phyloP scores from a whole-genome alignment of 2,113 vertebrate species.

The Archocentrus centrarchus region DNA sequence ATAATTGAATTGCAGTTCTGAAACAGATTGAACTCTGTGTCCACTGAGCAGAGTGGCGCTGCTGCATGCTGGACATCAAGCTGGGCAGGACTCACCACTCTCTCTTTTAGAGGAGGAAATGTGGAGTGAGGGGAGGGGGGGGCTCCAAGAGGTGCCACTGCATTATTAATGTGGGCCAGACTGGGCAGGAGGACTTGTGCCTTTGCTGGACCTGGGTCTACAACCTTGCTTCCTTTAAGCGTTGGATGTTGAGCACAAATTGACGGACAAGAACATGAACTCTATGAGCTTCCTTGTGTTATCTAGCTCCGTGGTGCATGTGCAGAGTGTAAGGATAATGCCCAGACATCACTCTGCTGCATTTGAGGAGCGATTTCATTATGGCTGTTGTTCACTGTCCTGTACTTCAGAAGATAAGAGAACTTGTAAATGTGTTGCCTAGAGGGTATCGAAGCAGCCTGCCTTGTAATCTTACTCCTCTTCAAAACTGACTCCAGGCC shows the following conservation, averaged over 20 bases:
- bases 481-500: conserved; percentile 47
- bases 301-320: neutral
- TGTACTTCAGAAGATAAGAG: conserved; percentile 25
- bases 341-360: conserved; percentile 16
- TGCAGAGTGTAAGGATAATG: conserved; percentile 14
- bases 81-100: conserved; percentile 77
- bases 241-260: conserved; percentile 46
- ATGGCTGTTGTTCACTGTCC: conserved; percentile 27
- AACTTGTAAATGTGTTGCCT: conserved; percentile 33
- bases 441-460: conserved; percentile 25
- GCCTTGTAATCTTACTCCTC: conserved; percentile 51
- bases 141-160: conserved; percentile 73
- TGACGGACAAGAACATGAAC: conserved; percentile 16
- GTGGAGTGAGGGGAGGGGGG: conserved; percentile 66
- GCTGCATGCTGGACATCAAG: conserved; percentile 73
- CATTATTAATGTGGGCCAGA: conserved; percentile 92
- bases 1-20: conserved; percentile 84
- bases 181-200: conserved; percentile 78
- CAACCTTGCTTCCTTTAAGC: conserved; percentile 68
- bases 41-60: conserved; percentile 69
- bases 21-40: conserved; percentile 85
- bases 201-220: conserved; percentile 70
- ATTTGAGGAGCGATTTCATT: conserved; percentile 35
- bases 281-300: conserved; percentile 22
- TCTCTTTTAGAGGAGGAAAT: conserved; percentile 50